phyloP scores from a whole-genome alignment of 2,797 vertebrate species.

The Xenentodon cancila region DNA sequence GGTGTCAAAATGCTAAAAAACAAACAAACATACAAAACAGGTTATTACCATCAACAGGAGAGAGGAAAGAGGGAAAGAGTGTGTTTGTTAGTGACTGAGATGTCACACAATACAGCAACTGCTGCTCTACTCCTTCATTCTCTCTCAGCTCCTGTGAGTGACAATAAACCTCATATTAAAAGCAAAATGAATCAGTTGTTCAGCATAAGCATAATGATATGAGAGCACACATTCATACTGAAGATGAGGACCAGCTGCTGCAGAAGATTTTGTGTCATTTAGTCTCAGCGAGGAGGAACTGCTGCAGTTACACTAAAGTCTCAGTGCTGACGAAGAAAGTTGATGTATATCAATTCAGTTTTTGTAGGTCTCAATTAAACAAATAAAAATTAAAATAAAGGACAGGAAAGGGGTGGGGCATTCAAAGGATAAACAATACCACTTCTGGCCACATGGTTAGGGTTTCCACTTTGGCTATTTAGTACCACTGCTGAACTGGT shows the following conservation, averaged over 20 bases:
- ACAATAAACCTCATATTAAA: constrained; percentile 73
- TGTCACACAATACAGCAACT: background rate
- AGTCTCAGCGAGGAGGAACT: constrained; percentile 64
- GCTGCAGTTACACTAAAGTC: no score
- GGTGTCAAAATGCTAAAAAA: constrained; percentile 44
- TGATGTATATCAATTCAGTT: no score
- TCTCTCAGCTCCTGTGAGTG: constrained; percentile 55
- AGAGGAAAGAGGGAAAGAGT: constrained; percentile 23
- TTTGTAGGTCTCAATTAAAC: no score
- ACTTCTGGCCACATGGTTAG: no score
- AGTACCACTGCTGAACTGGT: no score
- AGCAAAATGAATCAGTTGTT: constrained; percentile 61
- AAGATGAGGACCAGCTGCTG: constrained; percentile 51
- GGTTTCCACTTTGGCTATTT: no score
- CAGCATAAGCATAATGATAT: constrained; percentile 57
- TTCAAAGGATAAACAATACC: no score
- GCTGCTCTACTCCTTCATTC: background rate
- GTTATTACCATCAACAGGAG: constrained; percentile 62
- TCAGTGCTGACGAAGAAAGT: no score
- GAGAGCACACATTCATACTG: constrained; percentile 62
- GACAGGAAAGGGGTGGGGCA: no score
- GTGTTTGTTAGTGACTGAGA: background rate
- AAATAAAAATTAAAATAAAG: no score
- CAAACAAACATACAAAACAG: constrained; percentile 12
- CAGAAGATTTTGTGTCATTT: constrained; percentile 60